Conservation (phyloP, 92 coral and sea anemone genomes). For the Siderastrea siderea region DNA sequence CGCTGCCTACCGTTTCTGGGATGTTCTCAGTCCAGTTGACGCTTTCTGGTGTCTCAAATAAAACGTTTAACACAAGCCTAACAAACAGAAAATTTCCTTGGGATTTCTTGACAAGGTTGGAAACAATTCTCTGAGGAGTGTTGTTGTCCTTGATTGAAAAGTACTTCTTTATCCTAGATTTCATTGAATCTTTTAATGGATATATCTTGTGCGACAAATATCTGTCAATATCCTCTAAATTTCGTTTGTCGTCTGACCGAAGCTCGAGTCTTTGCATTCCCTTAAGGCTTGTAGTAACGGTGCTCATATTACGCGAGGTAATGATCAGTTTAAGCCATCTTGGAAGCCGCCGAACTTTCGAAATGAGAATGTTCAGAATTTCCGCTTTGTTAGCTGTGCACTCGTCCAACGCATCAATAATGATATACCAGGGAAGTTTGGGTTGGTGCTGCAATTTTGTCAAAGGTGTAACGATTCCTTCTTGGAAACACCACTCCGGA, state of each 20-base stretch:
- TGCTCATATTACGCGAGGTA: conserved; percentile 69
- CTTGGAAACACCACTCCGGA: too few relatives aligned
- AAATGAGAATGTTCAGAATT: conserved; percentile 61
- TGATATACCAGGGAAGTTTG: conserved; percentile 40
- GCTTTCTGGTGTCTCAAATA: background rate
- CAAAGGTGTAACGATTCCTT: too few relatives aligned
- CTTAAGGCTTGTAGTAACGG: conserved; percentile 38
- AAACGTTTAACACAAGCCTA: too few relatives aligned
- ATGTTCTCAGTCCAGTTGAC: background rate
- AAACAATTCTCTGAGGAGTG: too few relatives aligned
- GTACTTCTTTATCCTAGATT: too few relatives aligned
- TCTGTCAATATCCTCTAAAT: too few relatives aligned
- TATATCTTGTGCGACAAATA: too few relatives aligned
- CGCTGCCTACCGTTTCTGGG: background rate
- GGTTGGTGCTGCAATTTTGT: conserved; percentile 15
- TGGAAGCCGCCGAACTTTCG: conserved; percentile 61
- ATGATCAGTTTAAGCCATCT: conserved; percentile 79
- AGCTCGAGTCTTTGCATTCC: conserved; percentile 34
- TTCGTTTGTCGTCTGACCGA: too few relatives aligned
- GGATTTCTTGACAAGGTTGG: too few relatives aligned
- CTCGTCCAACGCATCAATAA: conserved; percentile 87
- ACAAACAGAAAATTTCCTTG: too few relatives aligned
- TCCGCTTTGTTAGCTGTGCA: conserved; percentile 47
- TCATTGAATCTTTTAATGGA: too few relatives aligned
- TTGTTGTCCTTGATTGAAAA: too few relatives aligned